Evolutionary conservation across 2,113 vertebrate species (phyloP), one percentile per base, ranked within the genome.

Genomic region (Perca fluviatilis): DNA sequence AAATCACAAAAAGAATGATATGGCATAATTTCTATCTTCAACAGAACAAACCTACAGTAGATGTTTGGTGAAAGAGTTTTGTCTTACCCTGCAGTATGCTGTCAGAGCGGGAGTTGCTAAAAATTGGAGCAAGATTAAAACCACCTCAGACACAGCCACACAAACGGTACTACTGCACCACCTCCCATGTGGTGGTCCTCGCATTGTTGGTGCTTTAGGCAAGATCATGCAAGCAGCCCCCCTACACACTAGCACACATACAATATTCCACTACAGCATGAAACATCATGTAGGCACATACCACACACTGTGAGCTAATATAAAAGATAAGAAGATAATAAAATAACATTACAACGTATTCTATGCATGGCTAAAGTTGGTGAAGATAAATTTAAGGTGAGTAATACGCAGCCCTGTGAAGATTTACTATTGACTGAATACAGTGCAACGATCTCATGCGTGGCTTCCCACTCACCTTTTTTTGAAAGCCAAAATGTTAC

Each of bases 131-230:
- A 49, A 15, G 36, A 69, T 64, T 21, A 67, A 40, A 78, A 77
- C 15, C 10, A 51, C 3, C 6, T 19, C 47, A 66, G 30, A 77
- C 19, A 66, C 15, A 60, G 64, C n/a, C 69, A 73, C 46, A 36
- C 61, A 63, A 51, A n/a, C 36, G 21, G 62, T 19, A 58, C 66
- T 77, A 67, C 51, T 69, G 69, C 25, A 47, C 53, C 71, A 66
- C 43, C 75, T 72, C 54, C 50, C 18, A n/a, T 79, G 70, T 57
- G 79, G 63, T 79, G 74, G 66, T 72, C 60, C 64, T 62, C 15
- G 72, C 78, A 80, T 58, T 87, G 73, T 76, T 74, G 77, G 62
- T 62, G 82, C 74, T 76, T 15, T 30, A 66, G 87, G 80, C 84
- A 80, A 76, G 62, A 83, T 78, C 69, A 83, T 65, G 50, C 75